Evolutionary conservation across 2,113 vertebrate species (phyloP), one percentile per base, ranked within the genome.

Genomic region (Nematolebias whitei): DNA sequence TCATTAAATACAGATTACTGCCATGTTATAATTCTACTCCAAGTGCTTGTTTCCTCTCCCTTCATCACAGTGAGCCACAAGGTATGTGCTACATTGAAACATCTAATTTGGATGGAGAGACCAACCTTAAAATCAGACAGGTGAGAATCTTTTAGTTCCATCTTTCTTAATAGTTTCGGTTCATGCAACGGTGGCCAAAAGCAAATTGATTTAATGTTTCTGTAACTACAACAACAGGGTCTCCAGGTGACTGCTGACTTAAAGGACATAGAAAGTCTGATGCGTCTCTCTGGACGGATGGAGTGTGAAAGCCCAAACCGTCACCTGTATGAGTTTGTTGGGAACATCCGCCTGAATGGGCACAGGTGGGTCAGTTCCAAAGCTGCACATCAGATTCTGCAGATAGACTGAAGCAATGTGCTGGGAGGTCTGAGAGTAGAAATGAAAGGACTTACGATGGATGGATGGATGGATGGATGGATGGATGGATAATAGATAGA

Each of bases 81-180:
- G 96, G 95, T 51, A 98, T 99, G 98, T 99, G 98, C 90, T 99
- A 99, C 91, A 99, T 99, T 22, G 96, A 99, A 92, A 99, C 98
- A 7, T 98, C 98, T 72, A 99, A 99, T 84, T 85, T 99, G 88
- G 98, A 99, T 74, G 98, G 98, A 78, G 98, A 99, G 89, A 99
- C 98, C 32, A 99, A 99, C 91, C 92, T 99, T 70, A 99, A 99
- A 93, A 99, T 99, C 84, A 91, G 98, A 91, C 98, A 99, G 94
- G 98, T 99, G 89, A 86, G 45, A 15, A 5, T 29, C 4, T 48
- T 26, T 26, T 56, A 15, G 20, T 51, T 10, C 2, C 1, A 3
- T 22, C 20, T 38, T 44, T 29, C 20, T 53, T 15, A 19, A 23
- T 10, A 39, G 10, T 55, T 41, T 15, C 12, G 23, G 9, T 40